Evolutionary conservation across 2,113 vertebrate genomes (phyloP).

Genomic region (Syrmaticus mikado): DNA sequence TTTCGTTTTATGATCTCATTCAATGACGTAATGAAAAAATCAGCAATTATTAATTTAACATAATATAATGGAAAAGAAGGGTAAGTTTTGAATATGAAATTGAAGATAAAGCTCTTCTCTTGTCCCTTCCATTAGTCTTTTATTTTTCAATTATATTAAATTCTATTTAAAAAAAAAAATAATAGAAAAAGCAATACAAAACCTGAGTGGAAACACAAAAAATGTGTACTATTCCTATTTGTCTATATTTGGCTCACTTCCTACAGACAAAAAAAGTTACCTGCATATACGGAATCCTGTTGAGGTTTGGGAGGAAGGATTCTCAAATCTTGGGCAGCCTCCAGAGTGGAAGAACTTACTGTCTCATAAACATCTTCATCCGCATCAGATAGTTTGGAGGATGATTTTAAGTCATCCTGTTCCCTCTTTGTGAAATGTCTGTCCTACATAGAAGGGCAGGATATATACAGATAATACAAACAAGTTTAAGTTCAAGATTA

Average conservation of each 20-base stretch:
- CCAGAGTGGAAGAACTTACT: background rate
- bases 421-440: background rate
- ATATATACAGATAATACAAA: background rate
- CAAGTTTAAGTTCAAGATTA: background rate
- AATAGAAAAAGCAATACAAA: too few species aligned
- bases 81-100: background rate
- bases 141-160: background rate
- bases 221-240: background rate
- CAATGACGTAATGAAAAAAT: background rate
- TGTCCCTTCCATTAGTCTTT: background rate
- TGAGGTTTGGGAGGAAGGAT: slow-evolving; percentile 73
- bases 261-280: slow-evolving; percentile 28
- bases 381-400: background rate
- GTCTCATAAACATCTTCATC: slow-evolving; percentile 60
- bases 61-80: background rate
- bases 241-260: background rate
- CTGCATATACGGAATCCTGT: slow-evolving; percentile 76
- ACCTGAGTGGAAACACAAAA: background rate
- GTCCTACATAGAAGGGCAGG: slow-evolving; percentile 24
- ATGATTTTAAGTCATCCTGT: background rate
- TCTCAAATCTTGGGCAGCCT: slow-evolving; percentile 10
- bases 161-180: background rate
- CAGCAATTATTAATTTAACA: background rate
- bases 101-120: background rate
- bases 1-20: too few species aligned